Evolutionary conservation across 1,140 invertebrate genomes (phyloP).

Genomic region (Limonius californicus): DNA sequence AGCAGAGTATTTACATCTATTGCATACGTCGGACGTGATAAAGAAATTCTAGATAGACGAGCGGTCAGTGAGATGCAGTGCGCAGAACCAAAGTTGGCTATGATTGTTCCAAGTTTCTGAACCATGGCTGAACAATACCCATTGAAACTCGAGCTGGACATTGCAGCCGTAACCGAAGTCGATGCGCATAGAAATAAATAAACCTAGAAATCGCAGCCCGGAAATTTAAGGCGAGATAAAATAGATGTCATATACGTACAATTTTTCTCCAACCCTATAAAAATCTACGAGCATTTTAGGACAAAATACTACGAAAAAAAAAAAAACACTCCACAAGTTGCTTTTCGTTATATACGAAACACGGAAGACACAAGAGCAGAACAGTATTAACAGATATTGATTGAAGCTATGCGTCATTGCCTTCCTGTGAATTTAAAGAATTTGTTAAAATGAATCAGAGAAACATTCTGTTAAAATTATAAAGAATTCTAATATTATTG

Average conservation of each 20-base stretch:
- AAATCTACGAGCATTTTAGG: constrained; percentile 21
- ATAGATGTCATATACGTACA: constrained; percentile 14
- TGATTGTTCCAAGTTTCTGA: constrained; percentile 36
- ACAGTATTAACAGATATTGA: too few relatives aligned
- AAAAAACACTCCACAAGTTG: too few relatives aligned
- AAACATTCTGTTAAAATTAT: too few relatives aligned
- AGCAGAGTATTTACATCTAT: neutral
- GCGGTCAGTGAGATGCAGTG: constrained; percentile 32
- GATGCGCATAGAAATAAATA: neutral
- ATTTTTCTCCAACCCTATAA: constrained; percentile 9
- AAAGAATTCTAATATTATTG: too few relatives aligned
- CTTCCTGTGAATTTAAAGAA: too few relatives aligned
- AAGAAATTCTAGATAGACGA: constrained; percentile 16
- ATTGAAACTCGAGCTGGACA: constrained; percentile 31
- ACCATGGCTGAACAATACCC: constrained; percentile 34
- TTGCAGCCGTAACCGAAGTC: constrained; percentile 23
- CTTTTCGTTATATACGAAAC: too few relatives aligned
- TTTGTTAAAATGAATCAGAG: too few relatives aligned
- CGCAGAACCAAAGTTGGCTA: constrained; percentile 34
- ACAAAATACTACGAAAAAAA: too few relatives aligned
- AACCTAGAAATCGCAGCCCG: neutral
- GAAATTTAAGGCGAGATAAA: too few relatives aligned
- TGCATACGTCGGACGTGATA: constrained; percentile 4
- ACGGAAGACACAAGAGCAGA: too few relatives aligned
- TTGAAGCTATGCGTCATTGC: too few relatives aligned